A percentile compares a stretch with the other conserved stretches of the same genome.
These are phyloP conservation scores for Lordiphosa collinella DNA, from an alignment of 1,140 invertebrate species.

Conservation along the genomic window DNA sequence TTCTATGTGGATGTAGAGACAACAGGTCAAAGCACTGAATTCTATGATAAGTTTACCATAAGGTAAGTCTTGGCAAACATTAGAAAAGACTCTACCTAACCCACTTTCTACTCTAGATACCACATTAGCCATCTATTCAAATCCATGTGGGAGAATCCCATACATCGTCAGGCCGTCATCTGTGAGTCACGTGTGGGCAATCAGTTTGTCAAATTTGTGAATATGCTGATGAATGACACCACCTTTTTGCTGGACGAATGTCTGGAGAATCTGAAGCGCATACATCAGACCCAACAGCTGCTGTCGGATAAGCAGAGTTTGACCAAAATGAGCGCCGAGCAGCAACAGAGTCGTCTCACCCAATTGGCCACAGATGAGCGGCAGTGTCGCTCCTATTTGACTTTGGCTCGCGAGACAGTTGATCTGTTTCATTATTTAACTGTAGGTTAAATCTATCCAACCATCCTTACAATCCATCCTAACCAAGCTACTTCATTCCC, in stretches of 20 bases:
- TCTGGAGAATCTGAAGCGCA: conserved; percentile 95
- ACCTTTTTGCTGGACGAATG: conserved; percentile 98
- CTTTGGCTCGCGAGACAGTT: conserved; percentile 96
- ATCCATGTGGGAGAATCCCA: conserved; percentile 88
- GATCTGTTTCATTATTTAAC: conserved; percentile 99
- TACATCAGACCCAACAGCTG: conserved; percentile 94
- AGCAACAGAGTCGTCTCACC: conserved; percentile 87
- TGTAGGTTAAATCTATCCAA: too few species aligned
- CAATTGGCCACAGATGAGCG: conserved; percentile 94
- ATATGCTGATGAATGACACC: conserved; percentile 99
- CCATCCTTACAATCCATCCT: too few species aligned
- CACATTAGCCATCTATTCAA: conserved; percentile 98
- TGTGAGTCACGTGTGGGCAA: conserved; percentile 91
- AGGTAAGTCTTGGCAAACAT: conserved; percentile 79
- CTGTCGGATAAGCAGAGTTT: conserved; percentile 87
- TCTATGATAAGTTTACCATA: conserved; percentile 99
- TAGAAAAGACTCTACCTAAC: too few species aligned
- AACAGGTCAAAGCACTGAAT: conserved; percentile 97
- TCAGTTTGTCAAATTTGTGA: conserved; percentile 98
- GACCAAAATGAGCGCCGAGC: conserved; percentile 84
- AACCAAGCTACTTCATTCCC: too few species aligned
- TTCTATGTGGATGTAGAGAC: conserved; percentile 99
- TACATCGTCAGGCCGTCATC: conserved; percentile 86
- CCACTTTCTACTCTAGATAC: conserved; percentile 81
- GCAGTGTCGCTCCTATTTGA: conserved; percentile 96